Base-by-base conservation (phyloP, 2,797 vertebrate species). In the Acanthurus tractus region DNA sequence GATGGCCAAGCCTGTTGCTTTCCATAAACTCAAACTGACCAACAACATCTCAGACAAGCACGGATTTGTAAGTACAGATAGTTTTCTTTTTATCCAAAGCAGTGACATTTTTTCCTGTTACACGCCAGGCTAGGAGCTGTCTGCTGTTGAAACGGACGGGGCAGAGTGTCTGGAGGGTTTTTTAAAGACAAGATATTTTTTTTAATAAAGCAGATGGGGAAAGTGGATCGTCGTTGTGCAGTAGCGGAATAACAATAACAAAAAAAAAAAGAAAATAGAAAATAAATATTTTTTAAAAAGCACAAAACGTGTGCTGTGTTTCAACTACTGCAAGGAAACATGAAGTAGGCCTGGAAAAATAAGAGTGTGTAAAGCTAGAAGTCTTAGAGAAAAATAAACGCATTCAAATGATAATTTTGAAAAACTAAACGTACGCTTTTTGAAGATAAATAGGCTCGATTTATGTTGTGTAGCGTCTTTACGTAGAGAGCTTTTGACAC, bases 31-130 rank as follows among this genome's bases (percentile, higher is more conserved):
- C 86, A 99, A 99, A 79, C 94, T 99, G 81, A 99, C 98, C 90
- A 99, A 99, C 95, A 99, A 99, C 92, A 99, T 99, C 88, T 99
- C 98, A 2, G 98, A 99, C 94, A 99, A 99, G 81, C 98, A 99
- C 70, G 98, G 98, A 95, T 99, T 99, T 90, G 98, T 99, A 95
- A 99, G 97, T 98, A 91, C 14, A 70, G 8, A 50, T 17, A 55
- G 22, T 53, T 63, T 65, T 49, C 13, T 1, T 22, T 38, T 7
- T 22, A 8, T 23, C 42, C 14, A n/a, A 12, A 56, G 18, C 44
- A 36, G 7, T 23, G 10, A 15, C 53, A 8, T 57, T 58, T 36
- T 63, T 49, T 15, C 54, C 18, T 12, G 25, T 38, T 38, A 38
- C 36, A 38, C 9, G 36, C 9, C 9, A 38, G 36, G 36, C 36